Percentiles rank a stretch among this genome's conserved stretches.
These are phyloP conservation scores for Hycleus phaleratus DNA, from an alignment of 1,140 invertebrate genomes.

Conservation along the genomic window DNA sequence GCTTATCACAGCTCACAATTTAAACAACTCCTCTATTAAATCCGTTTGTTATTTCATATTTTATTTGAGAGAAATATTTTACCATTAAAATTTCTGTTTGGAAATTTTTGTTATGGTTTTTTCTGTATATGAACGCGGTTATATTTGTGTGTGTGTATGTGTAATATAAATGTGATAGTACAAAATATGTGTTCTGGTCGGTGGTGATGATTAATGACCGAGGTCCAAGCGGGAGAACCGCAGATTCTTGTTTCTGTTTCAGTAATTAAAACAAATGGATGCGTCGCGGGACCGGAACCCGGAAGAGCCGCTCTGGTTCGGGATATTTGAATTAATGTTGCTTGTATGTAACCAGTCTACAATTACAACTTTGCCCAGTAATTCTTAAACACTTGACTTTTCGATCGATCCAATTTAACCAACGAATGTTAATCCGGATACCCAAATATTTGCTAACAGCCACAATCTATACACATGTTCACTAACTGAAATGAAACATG, in stretches of 20 bases:
- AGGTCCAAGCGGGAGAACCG: slow-evolving; percentile 17
- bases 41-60: neutral
- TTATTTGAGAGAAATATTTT: too few species aligned
- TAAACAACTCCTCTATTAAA: slow-evolving; percentile 13
- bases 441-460: neutral
- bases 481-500: too few species aligned
- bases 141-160: too few species aligned
- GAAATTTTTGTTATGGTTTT: too few species aligned
- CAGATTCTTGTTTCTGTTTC: slow-evolving; percentile 29
- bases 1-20: slow-evolving; percentile 20
- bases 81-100: too few species aligned
- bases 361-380: slow-evolving; percentile 8
- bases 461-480: neutral
- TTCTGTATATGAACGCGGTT: too few species aligned
- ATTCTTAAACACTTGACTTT: slow-evolving; percentile 6
- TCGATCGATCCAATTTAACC: neutral
- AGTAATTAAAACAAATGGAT: slow-evolving; percentile 28
- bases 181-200: too few species aligned
- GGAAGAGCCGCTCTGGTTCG: slow-evolving; percentile 17
- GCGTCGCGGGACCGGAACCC: slow-evolving; percentile 20
- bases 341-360: slow-evolving; percentile 5
- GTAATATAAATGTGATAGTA: too few species aligned
- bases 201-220: slow-evolving; percentile 14
- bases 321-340: slow-evolving; percentile 14
- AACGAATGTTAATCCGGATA: too few species aligned